A percentile compares a stretch with the other conserved stretches of the same genome.
Conservation (phyloP, 2,113 vertebrate species). For the Ceuthmochares aereus region DNA sequence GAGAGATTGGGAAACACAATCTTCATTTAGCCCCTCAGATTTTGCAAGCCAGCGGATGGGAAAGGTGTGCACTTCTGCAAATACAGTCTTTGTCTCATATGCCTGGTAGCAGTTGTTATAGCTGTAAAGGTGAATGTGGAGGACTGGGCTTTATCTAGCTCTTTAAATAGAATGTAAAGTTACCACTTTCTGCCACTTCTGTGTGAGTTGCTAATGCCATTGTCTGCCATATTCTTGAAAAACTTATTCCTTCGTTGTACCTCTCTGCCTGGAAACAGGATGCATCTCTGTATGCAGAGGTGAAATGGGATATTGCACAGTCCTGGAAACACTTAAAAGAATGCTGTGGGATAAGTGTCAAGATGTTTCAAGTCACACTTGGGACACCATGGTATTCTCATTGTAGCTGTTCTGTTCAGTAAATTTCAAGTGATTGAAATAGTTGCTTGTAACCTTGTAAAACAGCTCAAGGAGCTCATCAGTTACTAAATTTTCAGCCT, state of each 20-base stretch:
- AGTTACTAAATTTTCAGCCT: background rate
- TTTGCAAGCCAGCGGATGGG: background rate
- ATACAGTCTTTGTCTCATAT: background rate
- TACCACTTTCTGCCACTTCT: fast-evolving
- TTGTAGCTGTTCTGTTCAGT: background rate
- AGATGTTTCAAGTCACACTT: background rate
- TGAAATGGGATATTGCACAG: background rate
- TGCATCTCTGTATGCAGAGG: background rate
- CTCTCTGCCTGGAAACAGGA: background rate
- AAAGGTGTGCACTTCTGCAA: background rate
- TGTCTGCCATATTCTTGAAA: background rate
- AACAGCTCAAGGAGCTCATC: background rate
- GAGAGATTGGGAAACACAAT: background rate
- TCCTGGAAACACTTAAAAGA: background rate
- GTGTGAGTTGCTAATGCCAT: background rate
- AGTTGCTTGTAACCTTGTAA: background rate
- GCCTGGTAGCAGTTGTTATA: background rate
- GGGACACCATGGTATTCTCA: background rate
- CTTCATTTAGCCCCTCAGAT: background rate
- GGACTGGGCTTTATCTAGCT: background rate
- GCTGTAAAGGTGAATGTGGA: background rate
- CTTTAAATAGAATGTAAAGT: background rate
- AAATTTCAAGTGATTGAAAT: background rate
- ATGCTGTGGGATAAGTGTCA: background rate
- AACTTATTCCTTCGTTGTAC: background rate